A percentile compares a stretch with the other conserved stretches of the same genome.
Evolutionary conservation across 92 coral and sea anemone genomes (phyloP).

Genomic region (Zoanthus sociatus): DNA sequence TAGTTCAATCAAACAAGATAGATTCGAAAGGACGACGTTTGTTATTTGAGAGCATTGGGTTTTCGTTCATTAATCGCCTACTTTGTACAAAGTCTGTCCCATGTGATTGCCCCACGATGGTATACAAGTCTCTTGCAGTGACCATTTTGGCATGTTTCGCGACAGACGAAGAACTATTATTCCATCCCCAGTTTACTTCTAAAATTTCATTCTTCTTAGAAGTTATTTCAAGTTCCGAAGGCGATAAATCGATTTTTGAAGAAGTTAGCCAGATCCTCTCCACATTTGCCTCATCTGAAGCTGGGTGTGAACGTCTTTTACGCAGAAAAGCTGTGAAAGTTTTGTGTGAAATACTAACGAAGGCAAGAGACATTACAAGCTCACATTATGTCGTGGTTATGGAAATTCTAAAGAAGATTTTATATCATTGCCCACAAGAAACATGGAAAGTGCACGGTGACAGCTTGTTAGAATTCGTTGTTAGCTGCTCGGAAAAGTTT

Average conservation of each 20-base stretch:
- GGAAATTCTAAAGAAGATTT: constrained; percentile 69
- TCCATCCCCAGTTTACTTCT: constrained; percentile 79
- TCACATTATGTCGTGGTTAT: constrained; percentile 23
- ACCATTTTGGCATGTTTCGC: constrained; percentile 91
- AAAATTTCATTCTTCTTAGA: constrained; percentile 68
- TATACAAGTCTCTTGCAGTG: constrained; percentile 82
- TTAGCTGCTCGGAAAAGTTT: constrained; percentile 53
- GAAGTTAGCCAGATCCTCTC: constrained; percentile 75
- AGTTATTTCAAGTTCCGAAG: constrained; percentile 40
- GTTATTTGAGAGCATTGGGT: constrained; percentile 85
- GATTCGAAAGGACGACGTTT: constrained; percentile 67
- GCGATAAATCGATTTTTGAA: constrained; percentile 36
- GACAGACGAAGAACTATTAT: constrained; percentile 74
- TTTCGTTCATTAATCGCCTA: constrained; percentile 81
- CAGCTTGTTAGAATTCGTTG: constrained; percentile 54
- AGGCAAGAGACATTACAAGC: not conserved
- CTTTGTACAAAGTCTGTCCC: constrained; percentile 75
- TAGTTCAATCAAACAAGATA: constrained; percentile 73
- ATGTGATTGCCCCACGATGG: constrained; percentile 61
- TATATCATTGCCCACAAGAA: constrained; percentile 51
- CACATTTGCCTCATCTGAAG: constrained; percentile 60
- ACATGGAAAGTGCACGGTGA: constrained; percentile 58
- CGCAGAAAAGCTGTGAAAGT: constrained; percentile 38
- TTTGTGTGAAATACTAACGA: constrained; percentile 54
- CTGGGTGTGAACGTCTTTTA: constrained; percentile 70